Evolutionary conservation across 2,113 vertebrate genomes (phyloP).

Genomic region (Nyctereutes procyonoides): DNA sequence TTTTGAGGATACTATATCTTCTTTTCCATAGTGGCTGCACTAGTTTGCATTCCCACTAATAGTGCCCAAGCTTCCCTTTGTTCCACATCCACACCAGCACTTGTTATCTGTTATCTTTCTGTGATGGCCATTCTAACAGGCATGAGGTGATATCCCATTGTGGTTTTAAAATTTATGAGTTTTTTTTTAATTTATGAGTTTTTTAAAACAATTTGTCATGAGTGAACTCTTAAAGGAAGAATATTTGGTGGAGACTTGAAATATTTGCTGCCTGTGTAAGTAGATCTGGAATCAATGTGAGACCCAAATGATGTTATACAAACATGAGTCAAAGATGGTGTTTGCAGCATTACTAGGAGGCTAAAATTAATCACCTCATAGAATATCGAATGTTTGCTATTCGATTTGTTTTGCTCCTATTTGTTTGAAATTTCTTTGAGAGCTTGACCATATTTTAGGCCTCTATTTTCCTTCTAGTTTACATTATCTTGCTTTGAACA

Average conservation of each 20-base stretch:
- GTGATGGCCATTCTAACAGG: background rate
- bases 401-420: too few species aligned
- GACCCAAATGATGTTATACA: background rate
- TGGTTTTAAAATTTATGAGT: background rate
- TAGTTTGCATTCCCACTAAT: background rate
- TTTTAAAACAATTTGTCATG: constrained; percentile 20
- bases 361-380: background rate
- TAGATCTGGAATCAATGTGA: background rate
- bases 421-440: background rate
- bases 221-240: background rate
- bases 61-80: background rate
- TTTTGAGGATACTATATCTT: background rate
- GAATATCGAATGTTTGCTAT: background rate
- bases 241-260: constrained; percentile 41
- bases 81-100: background rate
- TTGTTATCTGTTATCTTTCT: background rate
- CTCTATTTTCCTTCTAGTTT: background rate
- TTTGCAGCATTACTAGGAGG: background rate
- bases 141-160: background rate
- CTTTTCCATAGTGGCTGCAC: background rate
- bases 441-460: background rate
- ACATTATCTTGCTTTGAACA: background rate
- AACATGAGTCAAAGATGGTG: constrained; percentile 1
- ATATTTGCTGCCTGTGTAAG: background rate
- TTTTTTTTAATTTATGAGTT: too few species aligned